A percentile compares a stretch with the other conserved stretches of the same genome.
Conservation (phyloP, 1,140 invertebrate species). For the Chrysopa pallens region DNA sequence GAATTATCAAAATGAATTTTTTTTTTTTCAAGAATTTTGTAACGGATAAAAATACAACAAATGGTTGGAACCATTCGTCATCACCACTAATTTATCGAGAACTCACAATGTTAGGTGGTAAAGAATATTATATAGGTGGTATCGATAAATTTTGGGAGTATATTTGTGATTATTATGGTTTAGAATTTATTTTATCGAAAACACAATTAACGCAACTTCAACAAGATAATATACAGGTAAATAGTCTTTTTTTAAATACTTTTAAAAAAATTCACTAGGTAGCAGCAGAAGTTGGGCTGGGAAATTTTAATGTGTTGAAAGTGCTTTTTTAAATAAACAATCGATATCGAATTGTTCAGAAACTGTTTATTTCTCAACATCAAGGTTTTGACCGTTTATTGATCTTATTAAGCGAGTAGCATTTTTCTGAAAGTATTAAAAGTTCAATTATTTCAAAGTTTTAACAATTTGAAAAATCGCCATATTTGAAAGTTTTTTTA, state of each 20-base stretch:
- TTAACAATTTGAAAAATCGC: no score
- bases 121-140: constrained; percentile 28
- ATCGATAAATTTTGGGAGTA: constrained; percentile 32
- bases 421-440: no score
- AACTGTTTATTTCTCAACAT: neutral
- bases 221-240: constrained; percentile 18
- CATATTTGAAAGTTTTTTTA: no score
- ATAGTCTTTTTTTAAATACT: neutral
- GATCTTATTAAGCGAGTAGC: neutral
- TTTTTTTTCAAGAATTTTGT: no score
- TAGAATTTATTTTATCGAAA: constrained; percentile 22
- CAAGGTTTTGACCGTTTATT: neutral
- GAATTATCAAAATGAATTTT: no score
- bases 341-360: neutral
- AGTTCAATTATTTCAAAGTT: no score
- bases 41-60: constrained; percentile 24
- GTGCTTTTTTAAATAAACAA: neutral
- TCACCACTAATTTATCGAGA: constrained; percentile 32
- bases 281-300: no score
- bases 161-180: constrained; percentile 31
- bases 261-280: no score
- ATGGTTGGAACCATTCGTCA: constrained; percentile 27
- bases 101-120: constrained; percentile 25
- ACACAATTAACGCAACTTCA: constrained; percentile 23
- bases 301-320: neutral